Base-by-base conservation (phyloP, 2,888 invertebrate genomes). In the Oscheius sp. region DNA sequence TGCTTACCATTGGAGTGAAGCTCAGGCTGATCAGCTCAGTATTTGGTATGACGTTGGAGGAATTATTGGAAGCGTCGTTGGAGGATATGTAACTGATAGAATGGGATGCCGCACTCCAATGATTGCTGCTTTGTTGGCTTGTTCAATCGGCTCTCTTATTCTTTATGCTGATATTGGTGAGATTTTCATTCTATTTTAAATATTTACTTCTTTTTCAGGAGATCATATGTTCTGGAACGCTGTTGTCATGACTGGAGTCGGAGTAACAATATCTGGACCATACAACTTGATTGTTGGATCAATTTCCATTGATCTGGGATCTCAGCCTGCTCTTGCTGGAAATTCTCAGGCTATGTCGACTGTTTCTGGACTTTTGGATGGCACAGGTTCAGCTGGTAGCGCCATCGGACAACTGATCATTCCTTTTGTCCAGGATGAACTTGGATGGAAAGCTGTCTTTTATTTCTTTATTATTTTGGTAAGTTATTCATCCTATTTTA, bases 401-500 rank as follows among this genome's bases (percentile, higher is more conserved):
- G 89, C 89, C 12, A 78, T 89, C 31, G 89, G 89, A 20, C 89
- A 89, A 73, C 61, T 86, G 20, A 71, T 87, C 65, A 87, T 89
- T 17, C 89, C 89, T 12, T 63, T 87, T 23, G 83, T 89, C 27
- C 87, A 88, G 72, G 72, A 78, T 8, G 58, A 65, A 12, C 52
- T 74, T 23, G 86, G 87, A 15, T 89, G 89, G 89, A 79, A 83
- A 65, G 83, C 84, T 25, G 88, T 89, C 8, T 89, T 89, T 79
- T 87, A 87, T 74, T 81, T 88, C 48, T 89, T 89, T 76, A 87
- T 89, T 78, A 68, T 87, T 17, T 85, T 87, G 86, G 88, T 88
- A 68, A 96, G 96, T 86, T 96, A 96, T 80, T 91, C 96, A 87
- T 52, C 3, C 3, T 10, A 4, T 4, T 50, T 17, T 2, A 8